These are phyloP conservation scores for Xestia rhomboidea DNA, from an alignment of 2,888 invertebrate species.

Conservation along the genomic window DNA sequence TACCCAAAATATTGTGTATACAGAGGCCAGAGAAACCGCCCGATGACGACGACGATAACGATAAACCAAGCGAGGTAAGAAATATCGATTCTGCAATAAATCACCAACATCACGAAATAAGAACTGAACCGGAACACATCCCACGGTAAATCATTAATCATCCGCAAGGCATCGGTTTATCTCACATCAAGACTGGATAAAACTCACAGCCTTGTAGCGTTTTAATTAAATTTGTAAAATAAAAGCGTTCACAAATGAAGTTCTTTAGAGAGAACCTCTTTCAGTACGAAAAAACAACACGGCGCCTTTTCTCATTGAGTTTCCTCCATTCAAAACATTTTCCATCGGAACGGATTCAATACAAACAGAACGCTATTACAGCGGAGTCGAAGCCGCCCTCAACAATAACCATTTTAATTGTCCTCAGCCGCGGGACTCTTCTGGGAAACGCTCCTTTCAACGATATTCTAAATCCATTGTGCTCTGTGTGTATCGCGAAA, in stretches of 20 bases:
- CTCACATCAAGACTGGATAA: slow-evolving; percentile 70
- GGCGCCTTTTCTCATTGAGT: slow-evolving; percentile 79
- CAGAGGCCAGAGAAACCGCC: slow-evolving; percentile 96
- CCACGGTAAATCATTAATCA: slow-evolving; percentile 73
- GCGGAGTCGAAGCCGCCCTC: slow-evolving; percentile 76
- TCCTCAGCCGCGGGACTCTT: slow-evolving; percentile 82
- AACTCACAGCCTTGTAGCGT: slow-evolving; percentile 67
- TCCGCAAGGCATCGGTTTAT: slow-evolving; percentile 68
- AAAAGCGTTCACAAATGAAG: slow-evolving; percentile 82
- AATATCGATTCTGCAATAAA: slow-evolving; percentile 69
- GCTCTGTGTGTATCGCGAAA: slow-evolving; percentile 86
- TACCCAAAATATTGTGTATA: slow-evolving; percentile 96
- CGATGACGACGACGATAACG: slow-evolving; percentile 91
- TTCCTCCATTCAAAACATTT: slow-evolving; percentile 84
- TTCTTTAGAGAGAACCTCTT: slow-evolving; percentile 79
- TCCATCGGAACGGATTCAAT: slow-evolving; percentile 83
- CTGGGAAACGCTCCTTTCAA: slow-evolving; percentile 82
- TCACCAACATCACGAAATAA: slow-evolving; percentile 65
- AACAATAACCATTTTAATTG: slow-evolving; percentile 89
- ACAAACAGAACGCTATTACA: slow-evolving; percentile 83
- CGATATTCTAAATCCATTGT: slow-evolving; percentile 88
- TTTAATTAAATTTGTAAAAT: slow-evolving; percentile 86
- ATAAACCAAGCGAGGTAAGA: slow-evolving; percentile 89
- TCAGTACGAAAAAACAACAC: slow-evolving; percentile 81
- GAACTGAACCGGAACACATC: slow-evolving; percentile 66